phyloP scores from a whole-genome alignment of 1,140 invertebrate species.

The Harpegnathos saltator region DNA sequence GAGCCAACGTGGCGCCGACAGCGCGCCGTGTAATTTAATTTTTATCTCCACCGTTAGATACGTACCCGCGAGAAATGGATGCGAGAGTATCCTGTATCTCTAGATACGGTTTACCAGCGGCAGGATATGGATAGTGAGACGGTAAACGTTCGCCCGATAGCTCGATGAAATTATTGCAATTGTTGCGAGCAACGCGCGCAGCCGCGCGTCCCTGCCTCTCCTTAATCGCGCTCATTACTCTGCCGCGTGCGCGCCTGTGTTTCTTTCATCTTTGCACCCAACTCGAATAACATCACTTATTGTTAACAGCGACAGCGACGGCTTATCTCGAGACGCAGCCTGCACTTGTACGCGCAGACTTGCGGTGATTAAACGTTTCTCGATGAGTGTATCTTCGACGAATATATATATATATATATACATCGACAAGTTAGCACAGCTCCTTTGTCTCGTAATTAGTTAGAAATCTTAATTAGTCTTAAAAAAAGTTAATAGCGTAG shows the following conservation, averaged over 20 bases:
- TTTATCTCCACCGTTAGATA: conserved; percentile 46
- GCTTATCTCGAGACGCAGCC: conserved; percentile 5
- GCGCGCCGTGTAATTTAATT: conserved; percentile 50
- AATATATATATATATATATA: too few species aligned
- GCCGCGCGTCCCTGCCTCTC: conserved; percentile 11
- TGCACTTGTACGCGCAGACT: too few species aligned
- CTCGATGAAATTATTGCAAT: conserved; percentile 50
- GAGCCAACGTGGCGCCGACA: conserved; percentile 51
- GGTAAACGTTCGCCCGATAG: conserved; percentile 37
- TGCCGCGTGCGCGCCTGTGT: too few species aligned
- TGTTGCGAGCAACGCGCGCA: conserved; percentile 26
- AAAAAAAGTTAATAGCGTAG: too few species aligned
- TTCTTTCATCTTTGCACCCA: neutral
- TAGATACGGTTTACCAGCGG: conserved; percentile 7
- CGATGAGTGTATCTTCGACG: too few species aligned
- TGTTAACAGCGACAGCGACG: neutral
- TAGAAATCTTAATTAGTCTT: too few species aligned
- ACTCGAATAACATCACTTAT: neutral
- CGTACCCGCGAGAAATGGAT: conserved; percentile 31
- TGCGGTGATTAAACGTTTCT: neutral
- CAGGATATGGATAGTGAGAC: conserved; percentile 22
- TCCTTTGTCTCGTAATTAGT: too few species aligned
- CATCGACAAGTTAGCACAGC: too few species aligned
- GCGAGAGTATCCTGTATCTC: conserved; percentile 27
- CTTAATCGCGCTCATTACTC: conserved; percentile 36